Base-by-base conservation (phyloP, 2,113 vertebrate genomes). In the Abramis brama region DNA sequence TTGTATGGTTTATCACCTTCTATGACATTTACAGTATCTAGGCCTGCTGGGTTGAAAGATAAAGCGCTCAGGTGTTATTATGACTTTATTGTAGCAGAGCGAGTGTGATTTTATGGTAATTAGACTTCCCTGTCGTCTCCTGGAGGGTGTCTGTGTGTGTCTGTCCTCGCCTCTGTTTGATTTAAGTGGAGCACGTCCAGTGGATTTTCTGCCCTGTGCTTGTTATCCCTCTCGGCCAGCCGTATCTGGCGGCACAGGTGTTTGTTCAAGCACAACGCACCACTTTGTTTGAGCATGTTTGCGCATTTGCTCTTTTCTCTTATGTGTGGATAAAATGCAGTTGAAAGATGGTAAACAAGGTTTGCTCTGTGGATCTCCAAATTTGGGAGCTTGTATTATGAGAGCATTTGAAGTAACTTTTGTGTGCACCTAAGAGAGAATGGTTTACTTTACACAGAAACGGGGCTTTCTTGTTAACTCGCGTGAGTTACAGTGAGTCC, bases 221-320 rank as follows among this genome's bases (percentile, higher is more conserved):
- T 79, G 64, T 45, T 83, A 64, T 87, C 78, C 82, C 52, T 33
- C 70, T 77, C 70, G n/a, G 36, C 55, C 73, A 74, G 79, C 62
- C 80, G 17, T 77, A 85, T 85, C 83, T 76, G 68, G 47, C 83
- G 21, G 70, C 59, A 74, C 86, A 77, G 75, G 59, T 87, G 86
- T 83, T 87, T 74, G 52, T 87, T 75, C 43, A 82, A 75, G 59
- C 59, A 45, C 39, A n/a, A 36, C 73, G 5, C 33, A 17, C 73
- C n/a, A 30, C 17, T 84, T 11, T 87, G 66, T 85, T 19, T 13
- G n/a, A 68, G 57, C 79, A 23, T 47, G 27, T 73, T 19, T 30
- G 47, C 4, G 2, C 43, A 5, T 55, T 74, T 30, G 73, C 50
- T 36, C 71, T 36, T 43, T 59, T 68, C 27, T 82, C 25, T 52